A percentile compares a stretch with the other conserved stretches of the same genome.
Conservation (phyloP, 2,797 vertebrate genomes). For the Momotus momota region DNA sequence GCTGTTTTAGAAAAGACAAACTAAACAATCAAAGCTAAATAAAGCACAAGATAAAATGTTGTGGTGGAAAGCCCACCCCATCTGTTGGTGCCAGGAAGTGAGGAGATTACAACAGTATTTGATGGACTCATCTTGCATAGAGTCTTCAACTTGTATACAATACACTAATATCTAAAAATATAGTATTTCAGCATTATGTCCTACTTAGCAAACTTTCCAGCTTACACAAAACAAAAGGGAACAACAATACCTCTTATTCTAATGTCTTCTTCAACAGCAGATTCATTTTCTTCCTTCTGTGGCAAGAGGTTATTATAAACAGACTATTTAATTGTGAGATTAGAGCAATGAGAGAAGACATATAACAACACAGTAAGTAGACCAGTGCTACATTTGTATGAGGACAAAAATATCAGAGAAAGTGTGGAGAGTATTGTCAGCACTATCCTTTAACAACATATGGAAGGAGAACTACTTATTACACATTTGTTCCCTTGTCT, state of each 20-base stretch:
- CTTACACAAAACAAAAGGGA: background rate
- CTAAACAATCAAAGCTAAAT: background rate
- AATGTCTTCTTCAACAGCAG: background rate
- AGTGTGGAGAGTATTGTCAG: background rate
- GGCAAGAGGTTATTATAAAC: background rate
- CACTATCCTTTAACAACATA: background rate
- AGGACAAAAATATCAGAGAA: background rate
- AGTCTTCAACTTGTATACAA: background rate
- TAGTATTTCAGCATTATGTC: background rate
- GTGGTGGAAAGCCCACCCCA: background rate
- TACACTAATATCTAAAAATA: background rate
- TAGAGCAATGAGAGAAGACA: background rate
- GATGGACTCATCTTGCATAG: background rate
- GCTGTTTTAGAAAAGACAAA: background rate
- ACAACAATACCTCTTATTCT: background rate
- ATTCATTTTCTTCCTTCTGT: background rate
- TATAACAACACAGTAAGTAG: background rate
- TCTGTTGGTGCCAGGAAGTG: background rate
- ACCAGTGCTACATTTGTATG: background rate
- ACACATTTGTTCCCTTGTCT: background rate
- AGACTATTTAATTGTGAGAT: background rate
- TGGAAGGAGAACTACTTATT: background rate
- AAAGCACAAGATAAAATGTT: accelerated
- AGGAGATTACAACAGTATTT: background rate
- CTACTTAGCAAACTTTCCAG: background rate